Conservation (phyloP, 1,140 invertebrate genomes). For the Drosophila ercepeae region DNA sequence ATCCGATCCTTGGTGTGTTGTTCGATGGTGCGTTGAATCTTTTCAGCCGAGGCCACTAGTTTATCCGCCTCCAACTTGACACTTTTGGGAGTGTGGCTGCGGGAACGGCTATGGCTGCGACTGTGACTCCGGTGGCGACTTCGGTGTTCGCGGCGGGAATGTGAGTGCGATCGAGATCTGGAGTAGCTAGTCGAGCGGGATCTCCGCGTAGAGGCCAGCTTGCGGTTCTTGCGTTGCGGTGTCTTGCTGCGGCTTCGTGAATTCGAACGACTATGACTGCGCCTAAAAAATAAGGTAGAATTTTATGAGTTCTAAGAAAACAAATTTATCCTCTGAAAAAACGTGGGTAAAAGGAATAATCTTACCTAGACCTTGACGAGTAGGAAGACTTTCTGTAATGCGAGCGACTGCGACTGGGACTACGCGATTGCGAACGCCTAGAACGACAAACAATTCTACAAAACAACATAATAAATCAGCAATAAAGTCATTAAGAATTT, state of each 20-base stretch:
- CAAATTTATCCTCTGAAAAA: background rate
- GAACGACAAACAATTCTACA: constrained; percentile 65
- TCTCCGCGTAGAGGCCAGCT: constrained; percentile 76
- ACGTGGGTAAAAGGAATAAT: background rate
- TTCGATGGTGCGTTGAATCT: constrained; percentile 77
- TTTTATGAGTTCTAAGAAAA: background rate
- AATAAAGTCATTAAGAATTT: background rate
- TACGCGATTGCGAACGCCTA: constrained; percentile 66
- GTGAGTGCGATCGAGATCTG: constrained; percentile 75
- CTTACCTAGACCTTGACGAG: constrained; percentile 68
- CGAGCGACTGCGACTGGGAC: constrained; percentile 70
- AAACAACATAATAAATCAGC: constrained; percentile 46
- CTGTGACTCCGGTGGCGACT: constrained; percentile 42
- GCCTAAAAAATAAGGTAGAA: constrained; percentile 9
- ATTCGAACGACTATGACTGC: constrained; percentile 62
- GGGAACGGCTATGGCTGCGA: constrained; percentile 14
- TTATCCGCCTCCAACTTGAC: constrained; percentile 72
- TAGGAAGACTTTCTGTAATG: constrained; percentile 76
- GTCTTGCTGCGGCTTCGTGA: constrained; percentile 68
- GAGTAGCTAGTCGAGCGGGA: constrained; percentile 79
- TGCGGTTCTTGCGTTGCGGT: constrained; percentile 64
- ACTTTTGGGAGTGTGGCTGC: constrained; percentile 24
- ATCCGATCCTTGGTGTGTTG: constrained; percentile 75
- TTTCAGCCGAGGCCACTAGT: constrained; percentile 71
- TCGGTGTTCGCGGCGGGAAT: constrained; percentile 74